These are phyloP conservation scores for Caenorhabditis plicata DNA, from an alignment of 2,888 invertebrate species.

Conservation along the genomic window DNA sequence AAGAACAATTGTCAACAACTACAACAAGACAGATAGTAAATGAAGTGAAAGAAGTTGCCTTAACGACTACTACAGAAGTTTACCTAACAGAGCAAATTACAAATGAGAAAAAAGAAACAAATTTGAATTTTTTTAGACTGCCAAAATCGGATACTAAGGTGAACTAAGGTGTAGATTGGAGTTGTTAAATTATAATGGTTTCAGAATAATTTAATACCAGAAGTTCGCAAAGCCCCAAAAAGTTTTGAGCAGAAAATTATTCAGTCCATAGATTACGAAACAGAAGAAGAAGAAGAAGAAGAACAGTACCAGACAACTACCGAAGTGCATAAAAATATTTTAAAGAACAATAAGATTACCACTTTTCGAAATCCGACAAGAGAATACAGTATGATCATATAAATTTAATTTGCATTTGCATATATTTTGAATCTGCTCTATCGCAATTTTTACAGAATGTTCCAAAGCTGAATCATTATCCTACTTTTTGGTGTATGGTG, in stretches of 20 bases:
- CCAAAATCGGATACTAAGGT: slow-evolving; percentile 10
- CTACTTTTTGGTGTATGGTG: slow-evolving; percentile 45
- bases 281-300: slow-evolving; percentile 18
- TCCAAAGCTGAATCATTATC: slow-evolving; percentile 29
- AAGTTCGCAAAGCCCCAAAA: slow-evolving; percentile 19
- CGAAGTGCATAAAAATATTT: slow-evolving; percentile 3
- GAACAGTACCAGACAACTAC: slow-evolving; percentile 19
- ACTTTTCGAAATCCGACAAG: slow-evolving; percentile 25
- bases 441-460: slow-evolving; percentile 29
- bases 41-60: no score
- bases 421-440: background rate
- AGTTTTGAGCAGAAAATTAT: slow-evolving; percentile 15
- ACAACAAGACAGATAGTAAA: no score
- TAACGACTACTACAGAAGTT: no score
- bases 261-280: slow-evolving; percentile 19
- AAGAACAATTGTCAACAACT: slow-evolving; percentile 11
- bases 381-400: slow-evolving; percentile 16
- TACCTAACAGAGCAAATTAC: slow-evolving; percentile 1
- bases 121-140: slow-evolving; percentile 8
- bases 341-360: background rate
- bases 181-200: no score
- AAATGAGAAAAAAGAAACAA: background rate
- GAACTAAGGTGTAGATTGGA: no score
- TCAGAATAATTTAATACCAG: no score
- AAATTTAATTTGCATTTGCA: slow-evolving; percentile 21